phyloP scores from a whole-genome alignment of 92 coral and sea anemone genomes.

The Montipora capitata region DNA sequence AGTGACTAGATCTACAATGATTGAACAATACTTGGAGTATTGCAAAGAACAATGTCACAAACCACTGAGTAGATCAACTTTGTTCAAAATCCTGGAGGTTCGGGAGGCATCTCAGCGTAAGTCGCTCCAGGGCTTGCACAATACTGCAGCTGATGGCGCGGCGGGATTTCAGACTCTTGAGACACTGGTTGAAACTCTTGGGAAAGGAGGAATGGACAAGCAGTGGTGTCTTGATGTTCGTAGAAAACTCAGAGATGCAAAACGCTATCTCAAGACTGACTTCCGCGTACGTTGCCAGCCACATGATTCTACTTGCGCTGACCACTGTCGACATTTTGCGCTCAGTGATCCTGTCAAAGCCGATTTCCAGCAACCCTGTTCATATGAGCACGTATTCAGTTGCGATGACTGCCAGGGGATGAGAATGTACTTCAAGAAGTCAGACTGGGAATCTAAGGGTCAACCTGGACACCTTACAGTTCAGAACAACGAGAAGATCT shows the following conservation, averaged over 20 bases:
- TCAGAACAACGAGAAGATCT: conserved; percentile 36
- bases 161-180: conserved; percentile 68
- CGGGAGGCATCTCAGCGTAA: conserved; percentile 63
- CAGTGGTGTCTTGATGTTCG: background rate
- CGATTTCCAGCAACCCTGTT: background rate
- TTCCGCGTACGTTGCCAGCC: conserved; percentile 36
- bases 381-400: background rate
- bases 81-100: conserved; percentile 72
- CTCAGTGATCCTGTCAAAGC: background rate
- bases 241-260: conserved; percentile 35
- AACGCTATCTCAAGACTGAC: conserved; percentile 59
- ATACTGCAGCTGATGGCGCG: conserved; percentile 71
- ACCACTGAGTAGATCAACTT: conserved; percentile 56
- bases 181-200: conserved; percentile 52
- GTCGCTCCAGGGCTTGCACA: conserved; percentile 67
- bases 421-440: conserved; percentile 26
- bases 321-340: conserved; percentile 40
- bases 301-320: conserved; percentile 40
- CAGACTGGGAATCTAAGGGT: conserved; percentile 11
- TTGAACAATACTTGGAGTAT: conserved; percentile 57
- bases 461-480: conserved; percentile 33
- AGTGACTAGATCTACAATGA: conserved; percentile 64
- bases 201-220: conserved; percentile 70
- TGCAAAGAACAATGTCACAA: conserved; percentile 61
- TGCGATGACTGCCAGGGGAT: conserved; percentile 29